Evolutionary conservation across 53 echinoderm and acorn worm genomes (phyloP), one percentile per base, ranked within the genome.

Genomic region (Echinarachnius parma): DNA sequence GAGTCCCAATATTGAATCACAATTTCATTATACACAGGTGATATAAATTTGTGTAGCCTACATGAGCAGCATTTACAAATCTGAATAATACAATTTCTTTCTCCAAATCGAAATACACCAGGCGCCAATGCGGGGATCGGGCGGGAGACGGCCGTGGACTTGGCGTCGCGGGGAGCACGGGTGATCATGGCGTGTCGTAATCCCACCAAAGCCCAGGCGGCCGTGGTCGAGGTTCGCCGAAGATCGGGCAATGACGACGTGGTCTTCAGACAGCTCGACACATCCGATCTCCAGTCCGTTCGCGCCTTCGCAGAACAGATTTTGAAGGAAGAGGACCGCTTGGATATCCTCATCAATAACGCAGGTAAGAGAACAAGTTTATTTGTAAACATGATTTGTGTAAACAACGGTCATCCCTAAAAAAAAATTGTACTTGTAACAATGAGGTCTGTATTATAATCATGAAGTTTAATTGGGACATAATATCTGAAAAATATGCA

Each of bases 291-390:
- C 16, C 36, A 67, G 18, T 89, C 88, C 4, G 80, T 92, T 21
- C 61, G 80, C 33, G 30, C 42, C 16, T 92, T 92, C 24, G 88
- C 86, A 4, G 69, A 80, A 1, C 49, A 69, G 37, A 65, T 92
- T 14, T 20, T 75, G 4, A 39, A 53, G 36, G 80, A 74, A 53
- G 88, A 89, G 44, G 39, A 64, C 0, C 26, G 83, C 55, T 63
- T 92, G 1, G 93, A 92, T 35, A 82, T 89, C 31, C 80, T 92
- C 15, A 85, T 92, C 34, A 92, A 92, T 57, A 92, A 92, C 63
- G 93, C 88, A 33, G 77, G 89, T 82, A 47, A 65, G 33, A 48
- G n/a, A 32, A 31, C n/a, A n/a, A n/a, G n/a, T n/a, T n/a, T n/a
- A n/a, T n/a, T n/a, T n/a, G n/a, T n/a, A n/a, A n/a, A n/a, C n/a